phyloP scores from a whole-genome alignment of 2,888 invertebrate genomes.

The Agrotis puta region DNA sequence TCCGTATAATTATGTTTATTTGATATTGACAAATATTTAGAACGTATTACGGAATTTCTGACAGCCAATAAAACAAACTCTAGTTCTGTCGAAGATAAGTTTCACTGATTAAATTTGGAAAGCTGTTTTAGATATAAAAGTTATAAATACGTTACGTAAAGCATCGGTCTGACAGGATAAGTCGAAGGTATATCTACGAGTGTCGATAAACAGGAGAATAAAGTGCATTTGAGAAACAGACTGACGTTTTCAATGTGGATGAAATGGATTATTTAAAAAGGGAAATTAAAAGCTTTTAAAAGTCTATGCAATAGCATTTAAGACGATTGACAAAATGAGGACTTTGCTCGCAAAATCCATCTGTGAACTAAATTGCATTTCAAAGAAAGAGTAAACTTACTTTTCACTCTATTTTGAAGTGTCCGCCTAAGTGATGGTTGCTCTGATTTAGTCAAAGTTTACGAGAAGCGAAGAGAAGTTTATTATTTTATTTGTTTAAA shows the following conservation, averaged over 20 bases:
- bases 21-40: conserved; percentile 30
- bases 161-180: conserved; percentile 37
- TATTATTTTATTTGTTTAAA: conserved; percentile 34
- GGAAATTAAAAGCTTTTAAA: conserved; percentile 22
- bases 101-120: conserved; percentile 40
- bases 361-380: conserved; percentile 52
- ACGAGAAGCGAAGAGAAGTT: conserved; percentile 21
- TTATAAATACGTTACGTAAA: conserved; percentile 26
- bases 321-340: conserved; percentile 28
- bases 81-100: conserved; percentile 14
- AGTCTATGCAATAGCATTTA: conserved; percentile 12
- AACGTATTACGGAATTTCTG: conserved; percentile 13
- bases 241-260: conserved; percentile 14
- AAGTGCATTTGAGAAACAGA: conserved; percentile 38
- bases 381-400: conserved; percentile 43
- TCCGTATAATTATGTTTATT: conserved; percentile 41
- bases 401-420: conserved; percentile 41
- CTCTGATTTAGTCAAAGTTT: conserved; percentile 41
- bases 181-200: conserved; percentile 12
- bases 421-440: conserved; percentile 50
- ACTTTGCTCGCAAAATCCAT: conserved; percentile 31
- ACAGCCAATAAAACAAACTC: conserved; percentile 6
- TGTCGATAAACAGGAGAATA: conserved; percentile 28
- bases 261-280: conserved; percentile 22
- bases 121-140: conserved; percentile 36